Conservation (phyloP, 2,113 vertebrate genomes). For the Trichomycterus rosablanca region DNA sequence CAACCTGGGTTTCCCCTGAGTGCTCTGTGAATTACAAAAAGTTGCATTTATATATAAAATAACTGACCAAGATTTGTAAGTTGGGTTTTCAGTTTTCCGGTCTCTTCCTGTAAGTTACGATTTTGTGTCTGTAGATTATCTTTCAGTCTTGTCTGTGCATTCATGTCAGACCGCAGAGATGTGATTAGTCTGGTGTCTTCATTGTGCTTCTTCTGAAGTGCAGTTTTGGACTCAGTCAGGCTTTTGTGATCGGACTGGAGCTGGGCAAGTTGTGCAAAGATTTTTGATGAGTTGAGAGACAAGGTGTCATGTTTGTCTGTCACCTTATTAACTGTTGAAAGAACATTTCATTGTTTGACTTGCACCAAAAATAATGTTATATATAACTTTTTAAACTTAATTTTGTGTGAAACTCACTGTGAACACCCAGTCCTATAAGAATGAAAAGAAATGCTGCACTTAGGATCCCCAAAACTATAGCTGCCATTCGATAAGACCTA, state of each 20-base stretch:
- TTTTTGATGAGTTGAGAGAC: slow-evolving; percentile 30
- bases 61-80: slow-evolving; percentile 54
- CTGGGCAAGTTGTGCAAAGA: slow-evolving; percentile 43
- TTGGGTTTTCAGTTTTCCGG: slow-evolving; percentile 41
- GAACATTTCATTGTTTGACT: neutral
- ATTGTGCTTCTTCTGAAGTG: slow-evolving; percentile 27
- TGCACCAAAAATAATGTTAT: neutral
- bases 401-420: slow-evolving; percentile 50
- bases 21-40: too few relatives aligned
- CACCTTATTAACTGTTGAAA: slow-evolving; percentile 18
- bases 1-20: too few relatives aligned
- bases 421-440: slow-evolving; percentile 51
- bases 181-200: slow-evolving; percentile 3
- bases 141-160: slow-evolving; percentile 12
- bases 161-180: slow-evolving; percentile 16
- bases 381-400: neutral
- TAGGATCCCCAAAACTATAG: slow-evolving; percentile 50
- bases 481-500: slow-evolving; percentile 37
- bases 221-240: slow-evolving; percentile 22
- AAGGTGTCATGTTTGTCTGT: slow-evolving; percentile 11
- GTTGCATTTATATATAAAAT: too few relatives aligned
- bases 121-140: slow-evolving; percentile 43
- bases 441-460: slow-evolving; percentile 49
- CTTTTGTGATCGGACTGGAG: slow-evolving; percentile 47
- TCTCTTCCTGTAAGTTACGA: slow-evolving; percentile 35